A percentile compares a stretch with the other conserved stretches of the same genome.
These are phyloP conservation scores for Anoplopoma fimbria DNA, from an alignment of 2,113 vertebrate species.

Conservation along the genomic window DNA sequence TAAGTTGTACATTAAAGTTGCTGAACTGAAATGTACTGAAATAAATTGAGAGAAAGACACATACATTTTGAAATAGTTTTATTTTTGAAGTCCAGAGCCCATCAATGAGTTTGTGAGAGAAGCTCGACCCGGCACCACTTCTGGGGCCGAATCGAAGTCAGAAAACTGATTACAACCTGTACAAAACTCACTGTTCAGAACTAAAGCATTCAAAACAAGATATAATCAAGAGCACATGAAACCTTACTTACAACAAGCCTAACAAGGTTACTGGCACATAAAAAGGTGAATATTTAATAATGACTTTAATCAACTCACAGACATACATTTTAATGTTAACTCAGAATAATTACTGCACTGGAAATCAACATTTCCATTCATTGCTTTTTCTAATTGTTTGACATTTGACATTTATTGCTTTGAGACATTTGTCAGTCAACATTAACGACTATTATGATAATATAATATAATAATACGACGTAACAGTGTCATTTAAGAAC, in stretches of 20 bases:
- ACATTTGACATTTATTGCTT: not conserved
- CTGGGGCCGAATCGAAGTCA: slow-evolving; percentile 18
- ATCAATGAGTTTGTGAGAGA: slow-evolving; percentile 24
- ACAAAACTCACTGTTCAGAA: not conserved
- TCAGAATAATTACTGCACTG: not conserved
- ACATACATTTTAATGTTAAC: not conserved
- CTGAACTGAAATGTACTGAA: not conserved
- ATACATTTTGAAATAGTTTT: not conserved
- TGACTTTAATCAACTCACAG: not conserved
- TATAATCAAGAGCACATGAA: not conserved
- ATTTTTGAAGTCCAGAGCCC: not conserved
- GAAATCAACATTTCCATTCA: too few relatives aligned
- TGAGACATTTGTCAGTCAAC: not conserved
- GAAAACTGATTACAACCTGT: slow-evolving; percentile 14
- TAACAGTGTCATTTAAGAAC: not conserved
- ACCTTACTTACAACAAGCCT: not conserved
- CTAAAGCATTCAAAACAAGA: too few relatives aligned
- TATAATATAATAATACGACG: too few relatives aligned
- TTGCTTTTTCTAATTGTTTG: not conserved
- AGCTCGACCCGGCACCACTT: slow-evolving; percentile 6
- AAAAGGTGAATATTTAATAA: not conserved
- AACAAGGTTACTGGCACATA: not conserved
- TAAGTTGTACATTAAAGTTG: too few relatives aligned
- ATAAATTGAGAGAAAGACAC: not conserved
- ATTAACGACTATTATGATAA: not conserved